Percentiles rank a stretch among this genome's conserved stretches.
These are phyloP conservation scores for Limnephilus auricula DNA, from an alignment of 2,888 invertebrate species.

Conservation along the genomic window DNA sequence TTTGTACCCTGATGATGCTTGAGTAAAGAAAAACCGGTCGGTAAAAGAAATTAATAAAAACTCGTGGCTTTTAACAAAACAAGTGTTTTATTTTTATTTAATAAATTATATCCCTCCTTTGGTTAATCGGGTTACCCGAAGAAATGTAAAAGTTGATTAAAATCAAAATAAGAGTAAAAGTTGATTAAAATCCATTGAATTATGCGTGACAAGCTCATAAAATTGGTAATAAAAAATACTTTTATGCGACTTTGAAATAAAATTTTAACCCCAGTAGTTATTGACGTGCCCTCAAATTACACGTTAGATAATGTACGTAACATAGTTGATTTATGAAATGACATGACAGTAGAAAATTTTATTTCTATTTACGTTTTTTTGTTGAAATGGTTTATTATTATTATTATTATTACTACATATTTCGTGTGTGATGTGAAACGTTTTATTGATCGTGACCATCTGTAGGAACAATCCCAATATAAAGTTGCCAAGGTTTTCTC, in stretches of 20 bases:
- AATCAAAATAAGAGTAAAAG: neutral
- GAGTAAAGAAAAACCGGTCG: too few species aligned
- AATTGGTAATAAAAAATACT: neutral
- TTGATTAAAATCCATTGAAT: neutral
- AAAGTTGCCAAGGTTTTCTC: conserved; percentile 29
- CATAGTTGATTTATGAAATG: neutral
- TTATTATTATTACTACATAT: neutral
- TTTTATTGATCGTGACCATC: conserved; percentile 24
- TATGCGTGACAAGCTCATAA: neutral
- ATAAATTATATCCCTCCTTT: too few species aligned
- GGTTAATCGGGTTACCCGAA: too few species aligned
- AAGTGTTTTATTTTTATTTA: too few species aligned
- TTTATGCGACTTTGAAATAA: neutral
- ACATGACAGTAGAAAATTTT: neutral
- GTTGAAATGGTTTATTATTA: neutral
- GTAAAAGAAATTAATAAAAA: too few species aligned
- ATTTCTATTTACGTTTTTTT: neutral
- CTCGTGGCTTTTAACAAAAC: too few species aligned
- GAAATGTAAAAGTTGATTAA: too few species aligned
- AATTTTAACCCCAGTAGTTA: neutral
- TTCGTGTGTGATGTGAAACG: conserved; percentile 7
- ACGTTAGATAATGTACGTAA: neutral
- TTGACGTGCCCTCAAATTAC: neutral
- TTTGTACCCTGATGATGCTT: too few species aligned
- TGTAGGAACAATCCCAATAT: conserved; percentile 25